phyloP scores from a whole-genome alignment of 2,113 vertebrate genomes.

The Nesogale talazaci region DNA sequence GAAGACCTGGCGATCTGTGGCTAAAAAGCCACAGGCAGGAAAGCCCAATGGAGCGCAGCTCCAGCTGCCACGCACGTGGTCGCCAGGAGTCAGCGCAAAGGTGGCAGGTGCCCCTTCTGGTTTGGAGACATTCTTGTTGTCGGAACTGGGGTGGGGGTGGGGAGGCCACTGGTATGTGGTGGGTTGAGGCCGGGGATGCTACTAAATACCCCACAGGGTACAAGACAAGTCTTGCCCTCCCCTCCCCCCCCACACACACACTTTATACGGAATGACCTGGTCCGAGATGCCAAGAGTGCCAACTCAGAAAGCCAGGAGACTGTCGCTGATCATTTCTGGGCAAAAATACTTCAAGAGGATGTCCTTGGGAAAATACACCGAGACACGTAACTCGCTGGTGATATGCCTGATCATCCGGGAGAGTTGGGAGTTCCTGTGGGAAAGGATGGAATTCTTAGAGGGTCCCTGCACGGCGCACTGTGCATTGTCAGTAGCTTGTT shows the following conservation, averaged over 20 bases:
- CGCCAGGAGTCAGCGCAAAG: not conserved
- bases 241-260: not conserved
- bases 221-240: too few relatives aligned
- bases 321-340: not conserved
- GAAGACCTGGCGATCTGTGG: not conserved
- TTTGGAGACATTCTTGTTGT: not conserved
- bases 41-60: not conserved
- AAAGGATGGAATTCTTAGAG: not conserved
- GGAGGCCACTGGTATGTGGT: not conserved
- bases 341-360: slow-evolving; percentile 10
- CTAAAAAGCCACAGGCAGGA: not conserved
- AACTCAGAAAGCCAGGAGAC: not conserved
- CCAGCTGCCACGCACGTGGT: not conserved
- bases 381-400: not conserved
- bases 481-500: not conserved
- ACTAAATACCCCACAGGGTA: too few relatives aligned
- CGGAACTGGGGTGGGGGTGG: not conserved
- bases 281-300: not conserved
- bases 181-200: too few relatives aligned
- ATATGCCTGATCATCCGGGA: slow-evolving; percentile 13
- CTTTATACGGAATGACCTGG: not conserved
- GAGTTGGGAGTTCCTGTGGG: not conserved
- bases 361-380: not conserved
- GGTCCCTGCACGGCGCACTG: not conserved
- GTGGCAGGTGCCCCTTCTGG: not conserved